Percentiles rank a stretch among this genome's conserved stretches.
These are phyloP conservation scores for Thymelicus lineola DNA, from an alignment of 2,888 invertebrate species.

Conservation along the genomic window DNA sequence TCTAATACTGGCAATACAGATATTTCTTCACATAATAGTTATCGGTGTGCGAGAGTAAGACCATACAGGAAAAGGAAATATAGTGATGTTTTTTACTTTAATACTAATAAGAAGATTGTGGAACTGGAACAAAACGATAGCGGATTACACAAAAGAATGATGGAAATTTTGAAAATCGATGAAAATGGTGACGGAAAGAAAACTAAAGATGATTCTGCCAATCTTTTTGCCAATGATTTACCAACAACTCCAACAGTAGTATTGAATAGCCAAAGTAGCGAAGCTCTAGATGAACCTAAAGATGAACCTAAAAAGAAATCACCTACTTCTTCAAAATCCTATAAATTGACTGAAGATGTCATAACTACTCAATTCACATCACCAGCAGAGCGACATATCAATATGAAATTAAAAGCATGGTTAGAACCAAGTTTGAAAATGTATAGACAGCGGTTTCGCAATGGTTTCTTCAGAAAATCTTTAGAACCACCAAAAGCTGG, in stretches of 20 bases:
- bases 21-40: not conserved
- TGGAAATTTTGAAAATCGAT: slow-evolving; percentile 21
- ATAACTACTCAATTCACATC: slow-evolving; percentile 8
- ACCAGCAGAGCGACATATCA: slow-evolving; percentile 45
- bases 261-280: not conserved
- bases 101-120: slow-evolving; percentile 62
- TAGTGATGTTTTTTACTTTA: slow-evolving; percentile 57
- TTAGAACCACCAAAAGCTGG: slow-evolving; percentile 63
- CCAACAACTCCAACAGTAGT: not conserved
- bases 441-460: slow-evolving; percentile 58
- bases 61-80: slow-evolving; percentile 62
- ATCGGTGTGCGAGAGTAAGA: slow-evolving; percentile 57
- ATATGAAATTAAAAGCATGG: slow-evolving; percentile 65
- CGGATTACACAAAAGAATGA: slow-evolving; percentile 58
- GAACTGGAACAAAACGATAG: slow-evolving; percentile 69
- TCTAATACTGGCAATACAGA: not conserved
- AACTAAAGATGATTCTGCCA: not conserved
- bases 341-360: not conserved
- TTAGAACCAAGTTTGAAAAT: slow-evolving; percentile 67
- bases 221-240: slow-evolving; percentile 12
- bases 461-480: slow-evolving; percentile 54
- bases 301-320: not conserved
- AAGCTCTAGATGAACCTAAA: not conserved
- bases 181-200: slow-evolving; percentile 8
- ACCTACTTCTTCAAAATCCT: not conserved